A percentile compares a stretch with the other conserved stretches of the same genome.
These are phyloP conservation scores for Caerostris darwini DNA, from an alignment of 1,140 invertebrate genomes.

Conservation along the genomic window DNA sequence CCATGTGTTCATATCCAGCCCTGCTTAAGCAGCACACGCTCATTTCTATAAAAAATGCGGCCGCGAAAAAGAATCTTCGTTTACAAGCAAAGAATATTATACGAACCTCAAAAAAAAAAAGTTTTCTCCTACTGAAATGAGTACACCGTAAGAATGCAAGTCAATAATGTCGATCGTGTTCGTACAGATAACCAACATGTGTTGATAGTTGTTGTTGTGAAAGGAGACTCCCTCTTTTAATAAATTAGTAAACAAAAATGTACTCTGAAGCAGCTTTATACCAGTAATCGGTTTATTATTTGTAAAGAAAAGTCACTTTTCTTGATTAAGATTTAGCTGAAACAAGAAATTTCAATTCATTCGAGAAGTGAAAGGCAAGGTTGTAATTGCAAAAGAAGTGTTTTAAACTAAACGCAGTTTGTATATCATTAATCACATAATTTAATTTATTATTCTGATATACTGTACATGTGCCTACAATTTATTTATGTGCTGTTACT, in stretches of 20 bases:
- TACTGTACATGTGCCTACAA: too few species aligned
- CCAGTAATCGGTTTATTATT: background rate
- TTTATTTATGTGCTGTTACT: too few species aligned
- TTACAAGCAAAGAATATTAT: too few species aligned
- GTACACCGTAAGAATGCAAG: too few species aligned
- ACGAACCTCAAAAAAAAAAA: too few species aligned
- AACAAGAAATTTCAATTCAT: background rate
- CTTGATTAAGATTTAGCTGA: background rate
- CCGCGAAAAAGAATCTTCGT: too few species aligned
- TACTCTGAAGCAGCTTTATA: background rate
- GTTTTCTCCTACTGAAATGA: too few species aligned
- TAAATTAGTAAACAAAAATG: background rate
- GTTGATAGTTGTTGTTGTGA: background rate
- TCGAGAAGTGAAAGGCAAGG: slow-evolving; percentile 41
- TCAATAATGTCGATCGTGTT: background rate
- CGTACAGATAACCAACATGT: background rate
- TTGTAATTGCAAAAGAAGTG: background rate
- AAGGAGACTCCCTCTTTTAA: background rate
- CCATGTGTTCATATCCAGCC: too few species aligned
- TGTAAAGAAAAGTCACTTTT: slow-evolving; percentile 13
- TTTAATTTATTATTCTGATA: too few species aligned
- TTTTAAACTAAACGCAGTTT: background rate
- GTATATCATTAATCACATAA: too few species aligned
- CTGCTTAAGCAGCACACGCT: too few species aligned
- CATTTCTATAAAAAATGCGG: too few species aligned